phyloP scores from a whole-genome alignment of 2,113 vertebrate genomes.

The Cololabis saira region DNA sequence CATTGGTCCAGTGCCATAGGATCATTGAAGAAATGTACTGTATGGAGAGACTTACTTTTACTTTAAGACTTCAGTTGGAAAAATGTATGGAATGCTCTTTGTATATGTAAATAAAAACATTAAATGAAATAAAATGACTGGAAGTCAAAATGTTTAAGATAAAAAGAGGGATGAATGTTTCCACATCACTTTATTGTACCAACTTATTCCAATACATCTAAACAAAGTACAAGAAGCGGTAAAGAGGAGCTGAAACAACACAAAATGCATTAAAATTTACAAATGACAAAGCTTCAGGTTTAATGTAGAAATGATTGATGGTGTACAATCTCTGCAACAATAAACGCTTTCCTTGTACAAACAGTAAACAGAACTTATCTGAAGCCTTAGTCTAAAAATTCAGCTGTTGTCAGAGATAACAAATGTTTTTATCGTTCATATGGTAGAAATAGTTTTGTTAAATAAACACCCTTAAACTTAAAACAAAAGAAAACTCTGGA shows the following conservation, averaged over 20 bases:
- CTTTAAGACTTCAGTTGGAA: too few species aligned
- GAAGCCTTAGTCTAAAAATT: constrained; percentile 18
- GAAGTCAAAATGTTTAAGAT: neutral
- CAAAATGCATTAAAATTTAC: constrained; percentile 51
- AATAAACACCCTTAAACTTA: constrained; percentile 42
- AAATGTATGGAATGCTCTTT: too few species aligned
- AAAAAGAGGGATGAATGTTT: constrained; percentile 8
- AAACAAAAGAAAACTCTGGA: constrained; percentile 46
- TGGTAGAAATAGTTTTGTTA: constrained; percentile 37
- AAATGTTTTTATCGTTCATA: constrained; percentile 21
- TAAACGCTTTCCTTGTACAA: constrained; percentile 40
- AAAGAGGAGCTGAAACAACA: constrained; percentile 52
- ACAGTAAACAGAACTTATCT: constrained; percentile 22
- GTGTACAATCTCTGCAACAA: constrained; percentile 42
- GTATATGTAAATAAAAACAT: too few species aligned
- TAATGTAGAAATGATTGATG: constrained; percentile 26
- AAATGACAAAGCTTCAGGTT: constrained; percentile 39
- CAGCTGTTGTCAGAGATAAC: constrained; percentile 8
- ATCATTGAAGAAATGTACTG: too few species aligned
- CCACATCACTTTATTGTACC: constrained; percentile 70
- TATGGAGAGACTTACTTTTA: too few species aligned
- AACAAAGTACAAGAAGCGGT: constrained; percentile 57
- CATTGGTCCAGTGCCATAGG: too few species aligned
- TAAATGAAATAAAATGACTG: too few species aligned
- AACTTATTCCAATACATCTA: constrained; percentile 55